Evolutionary conservation across 2,888 invertebrate genomes (phyloP), one percentile per base, ranked within the genome.

Genomic region (Athrips mouffetella): DNA sequence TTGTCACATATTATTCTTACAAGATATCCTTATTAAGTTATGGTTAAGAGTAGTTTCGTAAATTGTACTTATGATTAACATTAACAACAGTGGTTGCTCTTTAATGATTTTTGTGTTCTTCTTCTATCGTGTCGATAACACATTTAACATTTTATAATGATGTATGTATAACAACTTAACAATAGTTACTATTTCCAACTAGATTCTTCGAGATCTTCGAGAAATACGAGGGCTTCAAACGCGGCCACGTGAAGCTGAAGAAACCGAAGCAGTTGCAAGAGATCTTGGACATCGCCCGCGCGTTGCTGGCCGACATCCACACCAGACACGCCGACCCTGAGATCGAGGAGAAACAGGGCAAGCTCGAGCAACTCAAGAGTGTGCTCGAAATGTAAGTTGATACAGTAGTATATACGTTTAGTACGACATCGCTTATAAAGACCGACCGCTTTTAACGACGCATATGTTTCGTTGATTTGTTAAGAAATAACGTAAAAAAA

Each of bases 151-250:
- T n/a, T n/a, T n/a, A n/a, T n/a, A n/a, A n/a, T n/a, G n/a, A n/a
- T n/a, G n/a, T n/a, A n/a, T n/a, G n/a, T n/a, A n/a, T n/a, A n/a
- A n/a, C n/a, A n/a, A n/a, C n/a, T n/a, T n/a, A n/a, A n/a, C n/a
- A n/a, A n/a, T n/a, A n/a, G n/a, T n/a, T 33, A 8, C n/a, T 27
- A 8, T 11, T 18, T 21, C 11, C 8, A 6, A n/a, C 3, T 21
- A 97, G 97, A 76, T 99, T 99, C 84, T 99, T 99, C 86, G 98
- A 98, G 73, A 95, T 99, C 65, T 99, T 99, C 84, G 95, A 97
- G 73, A 98, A 98, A 74, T 98, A 99, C 79, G 96, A 97, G 63
- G 99, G 98, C 0, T 96, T 94, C 73, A 96, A 96, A 71, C 94
- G 96, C 54, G 98, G 98, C 0, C 98, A 99, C 73, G 95, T 99